phyloP scores from a whole-genome alignment of 2,888 invertebrate species.

The Apocheima hispidaria region DNA sequence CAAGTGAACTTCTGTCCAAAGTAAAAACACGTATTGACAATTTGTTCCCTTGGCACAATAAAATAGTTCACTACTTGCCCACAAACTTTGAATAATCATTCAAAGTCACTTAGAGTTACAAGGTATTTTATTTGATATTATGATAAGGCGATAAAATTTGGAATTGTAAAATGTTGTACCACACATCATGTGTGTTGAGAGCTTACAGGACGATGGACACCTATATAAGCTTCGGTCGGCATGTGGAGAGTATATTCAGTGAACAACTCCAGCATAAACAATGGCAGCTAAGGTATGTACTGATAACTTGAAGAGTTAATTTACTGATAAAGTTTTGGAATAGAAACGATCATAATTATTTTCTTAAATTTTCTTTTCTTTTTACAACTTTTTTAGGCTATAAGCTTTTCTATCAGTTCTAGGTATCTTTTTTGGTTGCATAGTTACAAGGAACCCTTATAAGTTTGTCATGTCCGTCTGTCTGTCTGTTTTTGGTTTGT shows the following conservation, averaged over 20 bases:
- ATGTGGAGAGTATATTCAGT: slow-evolving; percentile 57
- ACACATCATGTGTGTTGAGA: slow-evolving; percentile 18
- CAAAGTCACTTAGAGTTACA: slow-evolving; percentile 2
- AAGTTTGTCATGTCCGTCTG: no score
- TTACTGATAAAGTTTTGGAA: not conserved
- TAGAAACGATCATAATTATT: not conserved
- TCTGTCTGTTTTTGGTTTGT: no score
- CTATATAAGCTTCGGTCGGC: slow-evolving; percentile 60
- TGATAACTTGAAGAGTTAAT: not conserved
- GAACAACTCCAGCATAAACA: slow-evolving; percentile 59
- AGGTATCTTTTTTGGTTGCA: not conserved
- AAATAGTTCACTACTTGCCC: not conserved
- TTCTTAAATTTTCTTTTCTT: not conserved
- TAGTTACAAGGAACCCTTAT: no score
- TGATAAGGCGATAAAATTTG: not conserved
- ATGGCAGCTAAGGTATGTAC: slow-evolving; percentile 72
- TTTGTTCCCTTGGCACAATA: slow-evolving; percentile 8
- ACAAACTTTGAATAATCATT: not conserved
- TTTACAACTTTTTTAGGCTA: not conserved
- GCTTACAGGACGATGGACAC: slow-evolving; percentile 32
- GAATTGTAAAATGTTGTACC: slow-evolving; percentile 15
- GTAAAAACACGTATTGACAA: not conserved
- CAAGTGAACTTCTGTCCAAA: slow-evolving; percentile 44
- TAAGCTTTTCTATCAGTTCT: not conserved
- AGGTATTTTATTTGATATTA: slow-evolving; percentile 1